Percentiles rank a stretch among this genome's conserved stretches.
Conservation (phyloP, 2,888 invertebrate species). For the Adineta ricciae region DNA sequence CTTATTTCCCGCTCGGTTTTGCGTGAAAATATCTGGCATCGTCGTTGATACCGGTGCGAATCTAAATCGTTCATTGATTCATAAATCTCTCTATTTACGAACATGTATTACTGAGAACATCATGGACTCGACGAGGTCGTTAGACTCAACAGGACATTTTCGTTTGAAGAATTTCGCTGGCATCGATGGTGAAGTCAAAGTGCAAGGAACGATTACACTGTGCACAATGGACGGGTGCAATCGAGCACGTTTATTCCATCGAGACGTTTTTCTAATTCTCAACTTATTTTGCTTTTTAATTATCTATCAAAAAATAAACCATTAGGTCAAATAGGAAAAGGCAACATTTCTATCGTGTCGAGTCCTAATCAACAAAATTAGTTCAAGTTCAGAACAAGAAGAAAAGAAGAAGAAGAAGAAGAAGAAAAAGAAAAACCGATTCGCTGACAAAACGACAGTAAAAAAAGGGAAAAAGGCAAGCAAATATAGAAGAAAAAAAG, state of each 20-base stretch:
- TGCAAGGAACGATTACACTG: not conserved
- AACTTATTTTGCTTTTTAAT: not conserved
- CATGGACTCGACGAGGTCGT: not conserved
- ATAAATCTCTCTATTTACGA: slow-evolving; percentile 10
- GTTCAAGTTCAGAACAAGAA: not conserved
- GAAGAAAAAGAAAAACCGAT: not conserved
- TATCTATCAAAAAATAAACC: not conserved
- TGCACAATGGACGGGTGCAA: not conserved
- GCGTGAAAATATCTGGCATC: slow-evolving; percentile 7
- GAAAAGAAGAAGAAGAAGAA: no score
- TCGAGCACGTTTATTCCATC: not conserved
- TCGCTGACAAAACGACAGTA: not conserved
- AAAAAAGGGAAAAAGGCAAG: not conserved
- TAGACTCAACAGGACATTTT: not conserved
- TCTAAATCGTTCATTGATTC: not conserved
- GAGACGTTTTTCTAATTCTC: not conserved
- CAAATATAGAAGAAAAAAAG: not conserved
- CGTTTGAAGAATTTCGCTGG: not conserved
- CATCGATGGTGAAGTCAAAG: not conserved
- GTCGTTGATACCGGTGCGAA: not conserved
- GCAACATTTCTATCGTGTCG: not conserved
- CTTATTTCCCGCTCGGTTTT: slow-evolving; percentile 11
- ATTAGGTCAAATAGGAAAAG: not conserved
- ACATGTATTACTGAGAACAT: slow-evolving; percentile 9
- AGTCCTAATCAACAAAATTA: not conserved